Percentiles rank a stretch among this genome's conserved stretches.
These are phyloP conservation scores for Phyllotreta cruciferae DNA, from an alignment of 2,888 invertebrate species.

Conservation along the genomic window DNA sequence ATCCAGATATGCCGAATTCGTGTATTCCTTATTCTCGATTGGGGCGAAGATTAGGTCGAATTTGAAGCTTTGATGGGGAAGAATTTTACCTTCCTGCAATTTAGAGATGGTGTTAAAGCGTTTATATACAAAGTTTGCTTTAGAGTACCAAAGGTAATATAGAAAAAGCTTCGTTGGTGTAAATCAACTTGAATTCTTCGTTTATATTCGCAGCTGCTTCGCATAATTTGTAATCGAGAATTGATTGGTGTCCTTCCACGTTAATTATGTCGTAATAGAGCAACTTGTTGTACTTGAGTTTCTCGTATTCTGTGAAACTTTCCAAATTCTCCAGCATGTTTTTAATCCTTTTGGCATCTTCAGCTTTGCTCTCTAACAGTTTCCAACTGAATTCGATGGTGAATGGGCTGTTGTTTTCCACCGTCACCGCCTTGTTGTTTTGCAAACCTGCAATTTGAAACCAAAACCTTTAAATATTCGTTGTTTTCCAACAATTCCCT, in stretches of 20 bases:
- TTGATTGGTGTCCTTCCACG: slow-evolving; percentile 50
- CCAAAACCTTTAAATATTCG: too few relatives aligned
- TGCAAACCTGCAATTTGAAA: neutral
- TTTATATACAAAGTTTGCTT: neutral
- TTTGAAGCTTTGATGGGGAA: slow-evolving; percentile 65
- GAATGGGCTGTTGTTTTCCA: slow-evolving; percentile 23
- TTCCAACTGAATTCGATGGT: slow-evolving; percentile 61
- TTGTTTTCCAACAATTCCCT: too few relatives aligned
- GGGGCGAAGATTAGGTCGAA: slow-evolving; percentile 67
- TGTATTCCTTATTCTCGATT: slow-evolving; percentile 62
- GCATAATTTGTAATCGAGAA: slow-evolving; percentile 58
- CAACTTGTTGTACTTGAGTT: slow-evolving; percentile 45
- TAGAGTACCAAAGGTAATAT: slow-evolving; percentile 40
- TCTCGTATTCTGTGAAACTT: slow-evolving; percentile 51
- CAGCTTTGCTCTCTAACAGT: slow-evolving; percentile 60
- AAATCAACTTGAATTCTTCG: slow-evolving; percentile 53
- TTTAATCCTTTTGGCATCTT: slow-evolving; percentile 53
- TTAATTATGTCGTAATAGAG: slow-evolving; percentile 52
- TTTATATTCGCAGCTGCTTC: slow-evolving; percentile 56
- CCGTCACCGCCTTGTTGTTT: neutral
- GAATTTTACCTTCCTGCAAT: slow-evolving; percentile 65
- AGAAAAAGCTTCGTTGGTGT: slow-evolving; percentile 40
- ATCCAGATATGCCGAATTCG: slow-evolving; percentile 65
- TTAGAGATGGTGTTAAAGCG: neutral
- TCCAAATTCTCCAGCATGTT: slow-evolving; percentile 42